Base-by-base conservation (phyloP, 2,888 invertebrate genomes). In the Dynastes grantii region DNA sequence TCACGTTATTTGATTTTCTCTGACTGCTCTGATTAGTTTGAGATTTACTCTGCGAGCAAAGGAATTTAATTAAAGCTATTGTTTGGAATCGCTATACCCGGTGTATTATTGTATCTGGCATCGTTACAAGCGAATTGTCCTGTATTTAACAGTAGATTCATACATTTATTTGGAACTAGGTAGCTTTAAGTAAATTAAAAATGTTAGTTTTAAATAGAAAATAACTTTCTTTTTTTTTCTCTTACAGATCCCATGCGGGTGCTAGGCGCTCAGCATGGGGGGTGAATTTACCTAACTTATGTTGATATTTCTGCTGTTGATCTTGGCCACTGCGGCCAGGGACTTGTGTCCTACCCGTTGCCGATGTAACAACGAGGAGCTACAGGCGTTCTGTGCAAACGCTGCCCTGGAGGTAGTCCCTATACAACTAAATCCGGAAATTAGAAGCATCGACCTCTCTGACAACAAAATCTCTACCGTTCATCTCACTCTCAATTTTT, bases 391-490 rank as follows among this genome's bases (percentile, higher is more conserved):
- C 82, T 97, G 97, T 88, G 93, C 94, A 83, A 92, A 93, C 85
- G 95, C 95, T 76, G 92, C 92, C 80, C 92, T 97, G 82, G 95
- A 95, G 87, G 94, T 95, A 84, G 95, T 97, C 76, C 97, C 97
- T 80, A 96, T 96, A 84, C 96, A 96, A 87, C 91, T 97, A 83
- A 97, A 97, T 89, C 97, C 97, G 58, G 95, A 95, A 87, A 93
- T 96, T 71, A 93, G 93, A 76, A 93, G 94, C 88, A 94, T 97
- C 86, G 95, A 95, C 87, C 92, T 97, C 78, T 94, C 94, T n/a
- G 92, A 93, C 87, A 97, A 97, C 89, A 92, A 93, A 83, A 95
- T 98, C 86, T 92, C 92, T 85, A 93, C 92, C 85, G 92, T 97
- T 6, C 93, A 94, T 82, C 94, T 94, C 87, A 93, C 95, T 27